Percentiles rank a stretch among this genome's conserved stretches.
Conservation (phyloP, 1,140 invertebrate genomes). For the Onthophagus taurus region DNA sequence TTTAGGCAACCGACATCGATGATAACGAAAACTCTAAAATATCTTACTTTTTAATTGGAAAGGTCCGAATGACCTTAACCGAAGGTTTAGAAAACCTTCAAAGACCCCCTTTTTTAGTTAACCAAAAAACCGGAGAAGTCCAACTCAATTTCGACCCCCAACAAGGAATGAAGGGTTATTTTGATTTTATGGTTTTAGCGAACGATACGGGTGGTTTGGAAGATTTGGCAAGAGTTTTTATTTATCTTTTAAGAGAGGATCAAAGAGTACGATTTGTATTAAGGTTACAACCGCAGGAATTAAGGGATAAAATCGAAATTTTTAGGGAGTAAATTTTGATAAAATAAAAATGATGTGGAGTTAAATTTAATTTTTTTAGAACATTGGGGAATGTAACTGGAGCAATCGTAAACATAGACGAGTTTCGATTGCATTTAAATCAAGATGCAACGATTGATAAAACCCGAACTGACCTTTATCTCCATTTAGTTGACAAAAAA, state of each 20-base stretch:
- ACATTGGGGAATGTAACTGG: conserved; percentile 75
- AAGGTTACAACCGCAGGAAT: conserved; percentile 77
- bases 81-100: conserved; percentile 76
- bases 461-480: conserved; percentile 86
- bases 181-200: conserved; percentile 80
- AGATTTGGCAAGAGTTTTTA: conserved; percentile 74
- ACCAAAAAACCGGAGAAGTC: conserved; percentile 69
- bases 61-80: conserved; percentile 70
- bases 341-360: background rate
- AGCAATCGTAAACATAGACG: conserved; percentile 87
- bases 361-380: conserved; percentile 39
- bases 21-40: conserved; percentile 64
- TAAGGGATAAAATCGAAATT: conserved; percentile 64
- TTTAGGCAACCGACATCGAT: conserved; percentile 74
- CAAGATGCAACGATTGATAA: conserved; percentile 86
- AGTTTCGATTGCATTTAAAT: conserved; percentile 86
- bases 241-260: conserved; percentile 86
- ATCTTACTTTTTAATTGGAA: conserved; percentile 67
- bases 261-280: conserved; percentile 87
- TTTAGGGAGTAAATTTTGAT: conserved; percentile 58
- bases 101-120: conserved; percentile 72
- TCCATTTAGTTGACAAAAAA: conserved; percentile 81
- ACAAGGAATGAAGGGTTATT: conserved; percentile 93
- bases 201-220: conserved; percentile 74
- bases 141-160: conserved; percentile 91